Base-by-base conservation (phyloP, 2,797 vertebrate species). In the Syndactyla subalaris region DNA sequence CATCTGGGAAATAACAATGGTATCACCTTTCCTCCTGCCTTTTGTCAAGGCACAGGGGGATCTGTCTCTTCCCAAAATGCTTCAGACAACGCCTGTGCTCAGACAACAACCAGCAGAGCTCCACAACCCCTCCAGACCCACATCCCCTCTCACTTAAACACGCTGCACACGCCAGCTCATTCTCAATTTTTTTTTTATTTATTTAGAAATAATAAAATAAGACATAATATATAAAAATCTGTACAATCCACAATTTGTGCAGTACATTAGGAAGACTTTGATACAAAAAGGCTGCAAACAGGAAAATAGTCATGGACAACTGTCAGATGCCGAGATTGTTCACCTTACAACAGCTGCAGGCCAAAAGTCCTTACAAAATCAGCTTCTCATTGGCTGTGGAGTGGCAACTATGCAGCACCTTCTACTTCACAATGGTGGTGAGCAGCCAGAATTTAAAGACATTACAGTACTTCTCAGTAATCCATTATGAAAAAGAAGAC, bases 181-280 rank as follows among this genome's bases (percentile, higher is more conserved):
- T 85, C 65, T 79, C 85, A n/a, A 51, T 59, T 62, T 59, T 75
- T 93, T 96, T 95, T 97, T 91, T 93, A 99, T 99, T 99, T 99
- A 99, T 99, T 99, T 99, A 99, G 99, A 99, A 98, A 98, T 98
- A 99, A 99, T 99, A 99, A 99, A 99, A 99, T 99, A 99, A 98
- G 98, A 99, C 99, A 98, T 98, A 98, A 99, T 98, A 99, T 98
- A 99, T 99, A 99, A 98, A 98, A 99, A 99, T 99, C 99, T 99
- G 98, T 99, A 99, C 99, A 99, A 99, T 99, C 99, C 98, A 98
- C 98, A 98, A 98, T 99, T 99, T 98, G 98, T 99, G 99, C 99
- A 99, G 99, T 99, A 99, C 98, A 99, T 98, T 97, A 98, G 99
- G 99, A 99, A 99, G 99, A 99, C 99, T 97, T 97, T 93, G 98